These are phyloP conservation scores for Strigops habroptila DNA, from an alignment of 2,113 vertebrate genomes.

Conservation along the genomic window DNA sequence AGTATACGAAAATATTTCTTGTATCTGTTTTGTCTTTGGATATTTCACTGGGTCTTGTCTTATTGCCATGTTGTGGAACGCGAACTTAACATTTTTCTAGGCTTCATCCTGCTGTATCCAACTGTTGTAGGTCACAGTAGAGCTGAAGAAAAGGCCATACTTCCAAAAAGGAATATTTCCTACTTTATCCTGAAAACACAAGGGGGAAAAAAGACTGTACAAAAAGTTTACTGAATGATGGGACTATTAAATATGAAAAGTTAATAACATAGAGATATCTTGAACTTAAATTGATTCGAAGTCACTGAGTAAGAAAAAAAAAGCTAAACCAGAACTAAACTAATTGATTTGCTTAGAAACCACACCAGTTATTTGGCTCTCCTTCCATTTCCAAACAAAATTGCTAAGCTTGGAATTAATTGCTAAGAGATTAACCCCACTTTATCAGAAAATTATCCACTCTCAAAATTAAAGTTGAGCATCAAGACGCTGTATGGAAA, in stretches of 20 bases:
- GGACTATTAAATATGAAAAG: neutral
- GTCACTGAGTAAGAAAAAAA: neutral
- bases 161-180: neutral
- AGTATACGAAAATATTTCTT: neutral
- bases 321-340: neutral
- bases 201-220: neutral
- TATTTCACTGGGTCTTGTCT: neutral
- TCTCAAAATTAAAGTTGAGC: neutral
- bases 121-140: neutral
- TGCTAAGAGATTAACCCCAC: neutral
- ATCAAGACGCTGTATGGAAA: neutral
- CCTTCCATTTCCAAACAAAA: neutral
- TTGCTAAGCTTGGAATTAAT: fast-evolving
- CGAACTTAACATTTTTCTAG: neutral
- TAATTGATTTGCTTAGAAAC: neutral
- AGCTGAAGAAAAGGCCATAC: neutral
- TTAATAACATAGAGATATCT: neutral
- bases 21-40: neutral
- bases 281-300: neutral
- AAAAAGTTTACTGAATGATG: neutral
- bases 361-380: neutral
- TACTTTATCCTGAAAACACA: neutral
- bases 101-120: neutral
- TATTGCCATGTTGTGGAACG: neutral
- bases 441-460: neutral